Evolutionary conservation across 2,797 vertebrate species (phyloP).

Genomic region (Scarus forsteni): DNA sequence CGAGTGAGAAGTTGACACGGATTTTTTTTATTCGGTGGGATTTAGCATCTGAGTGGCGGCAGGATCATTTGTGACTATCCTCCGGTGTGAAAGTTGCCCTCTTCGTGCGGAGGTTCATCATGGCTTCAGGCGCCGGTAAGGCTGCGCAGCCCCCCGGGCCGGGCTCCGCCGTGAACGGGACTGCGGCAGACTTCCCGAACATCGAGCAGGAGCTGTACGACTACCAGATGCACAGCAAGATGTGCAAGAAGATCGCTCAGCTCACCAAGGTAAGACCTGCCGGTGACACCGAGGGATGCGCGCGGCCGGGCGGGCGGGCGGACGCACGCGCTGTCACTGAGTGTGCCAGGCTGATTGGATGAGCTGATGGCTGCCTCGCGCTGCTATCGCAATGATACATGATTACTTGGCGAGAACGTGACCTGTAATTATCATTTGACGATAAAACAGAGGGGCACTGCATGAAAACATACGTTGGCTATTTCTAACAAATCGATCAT

Average conservation of each 20-base stretch:
- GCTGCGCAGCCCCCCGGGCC: slow-evolving; percentile 81
- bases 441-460: background rate
- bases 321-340: slow-evolving; percentile 36
- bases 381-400: slow-evolving; percentile 15
- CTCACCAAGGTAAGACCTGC: slow-evolving; percentile 93
- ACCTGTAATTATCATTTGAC: background rate
- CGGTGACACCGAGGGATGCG: slow-evolving; percentile 37
- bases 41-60: slow-evolving; percentile 59
- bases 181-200: slow-evolving; percentile 83
- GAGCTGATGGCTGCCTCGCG: slow-evolving; percentile 44
- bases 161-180: slow-evolving; percentile 84
- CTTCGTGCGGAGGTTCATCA: slow-evolving; percentile 61
- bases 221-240: slow-evolving; percentile 92
- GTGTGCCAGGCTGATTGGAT: slow-evolving; percentile 39
- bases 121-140: slow-evolving; percentile 92
- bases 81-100: slow-evolving; percentile 71
- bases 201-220: slow-evolving; percentile 84
- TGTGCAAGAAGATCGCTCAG: slow-evolving; percentile 99
- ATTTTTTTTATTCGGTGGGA: slow-evolving; percentile 45
- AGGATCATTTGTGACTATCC: slow-evolving; percentile 60
- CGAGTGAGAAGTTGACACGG: slow-evolving; percentile 63
- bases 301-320: slow-evolving; percentile 22
- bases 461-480: background rate
- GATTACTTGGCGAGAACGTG: background rate
- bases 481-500: background rate